phyloP scores from a whole-genome alignment of 2,797 vertebrate genomes.

The Setipinna tenuifilis region DNA sequence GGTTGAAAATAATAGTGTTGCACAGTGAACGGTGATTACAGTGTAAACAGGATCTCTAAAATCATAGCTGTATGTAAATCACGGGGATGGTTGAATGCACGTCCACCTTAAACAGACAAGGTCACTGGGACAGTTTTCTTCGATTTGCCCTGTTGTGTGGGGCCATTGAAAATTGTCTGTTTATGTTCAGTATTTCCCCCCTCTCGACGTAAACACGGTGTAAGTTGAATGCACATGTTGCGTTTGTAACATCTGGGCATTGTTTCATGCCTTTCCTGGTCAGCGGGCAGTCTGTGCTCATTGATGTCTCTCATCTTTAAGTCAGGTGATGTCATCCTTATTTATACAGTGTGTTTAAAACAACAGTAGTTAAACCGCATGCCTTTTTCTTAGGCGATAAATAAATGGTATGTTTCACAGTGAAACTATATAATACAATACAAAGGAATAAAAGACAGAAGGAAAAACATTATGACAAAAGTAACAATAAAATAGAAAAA shows the following conservation, averaged over 20 bases:
- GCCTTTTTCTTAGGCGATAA: background rate
- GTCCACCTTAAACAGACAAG: background rate
- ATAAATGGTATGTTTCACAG: background rate
- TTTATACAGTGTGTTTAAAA: background rate
- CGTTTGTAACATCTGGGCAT: background rate
- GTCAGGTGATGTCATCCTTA: background rate
- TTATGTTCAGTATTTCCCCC: slow-evolving; percentile 1
- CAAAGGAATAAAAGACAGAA: background rate
- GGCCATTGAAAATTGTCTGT: slow-evolving; percentile 1
- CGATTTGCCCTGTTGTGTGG: background rate
- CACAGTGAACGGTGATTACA: background rate
- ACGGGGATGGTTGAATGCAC: slow-evolving; percentile 11
- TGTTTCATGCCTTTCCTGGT: background rate
- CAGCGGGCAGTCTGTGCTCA: background rate
- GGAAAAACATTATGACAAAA: background rate
- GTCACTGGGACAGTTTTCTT: background rate
- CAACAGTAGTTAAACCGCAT: background rate
- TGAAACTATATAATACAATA: background rate
- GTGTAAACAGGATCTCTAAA: slow-evolving; percentile 14
- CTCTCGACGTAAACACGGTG: background rate
- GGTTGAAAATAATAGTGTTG: slow-evolving; percentile 24
- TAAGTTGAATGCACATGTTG: slow-evolving; percentile 12
- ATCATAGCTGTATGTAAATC: background rate
- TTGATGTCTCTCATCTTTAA: background rate
- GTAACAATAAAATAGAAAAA: too few species aligned